These are phyloP conservation scores for Chaitophorus viminalis DNA, from an alignment of 2,888 invertebrate species.

Conservation along the genomic window DNA sequence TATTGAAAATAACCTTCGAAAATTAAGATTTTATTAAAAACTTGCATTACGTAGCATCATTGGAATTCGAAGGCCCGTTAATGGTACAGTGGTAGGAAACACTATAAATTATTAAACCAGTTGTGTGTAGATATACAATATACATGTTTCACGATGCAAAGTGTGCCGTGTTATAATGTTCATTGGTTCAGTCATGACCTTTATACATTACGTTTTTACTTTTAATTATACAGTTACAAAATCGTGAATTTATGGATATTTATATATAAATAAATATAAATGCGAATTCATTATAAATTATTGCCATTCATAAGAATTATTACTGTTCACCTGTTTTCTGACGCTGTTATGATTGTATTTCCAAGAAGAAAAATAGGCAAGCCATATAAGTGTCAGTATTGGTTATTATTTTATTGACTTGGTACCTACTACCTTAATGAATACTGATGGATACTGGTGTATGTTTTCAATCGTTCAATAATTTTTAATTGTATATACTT, in stretches of 20 bases:
- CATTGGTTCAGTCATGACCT: slow-evolving; percentile 25
- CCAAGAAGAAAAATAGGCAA: not conserved
- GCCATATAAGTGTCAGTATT: not conserved
- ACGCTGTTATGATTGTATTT: not conserved
- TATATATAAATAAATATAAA: not conserved
- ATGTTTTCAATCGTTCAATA: not conserved
- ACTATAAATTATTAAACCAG: slow-evolving; percentile 14
- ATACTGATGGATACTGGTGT: too few relatives aligned
- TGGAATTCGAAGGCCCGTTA: not conserved
- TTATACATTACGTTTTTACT: slow-evolving; percentile 2
- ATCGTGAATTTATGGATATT: not conserved
- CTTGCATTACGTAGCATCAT: not conserved
- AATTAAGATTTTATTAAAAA: not conserved
- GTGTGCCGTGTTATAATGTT: slow-evolving; percentile 20
- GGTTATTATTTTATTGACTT: not conserved
- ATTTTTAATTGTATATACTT: not conserved
- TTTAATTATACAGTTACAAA: not conserved
- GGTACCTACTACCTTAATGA: not conserved
- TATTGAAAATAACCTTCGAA: not conserved
- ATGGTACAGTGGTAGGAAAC: too few relatives aligned
- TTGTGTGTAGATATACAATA: slow-evolving; percentile 1
- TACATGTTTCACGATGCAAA: not conserved
- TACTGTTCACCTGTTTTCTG: not conserved
- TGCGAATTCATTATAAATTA: not conserved
- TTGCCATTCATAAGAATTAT: not conserved